These are phyloP conservation scores for Meandrina meandrites DNA, from an alignment of 92 coral and sea anemone genomes.

Conservation along the genomic window DNA sequence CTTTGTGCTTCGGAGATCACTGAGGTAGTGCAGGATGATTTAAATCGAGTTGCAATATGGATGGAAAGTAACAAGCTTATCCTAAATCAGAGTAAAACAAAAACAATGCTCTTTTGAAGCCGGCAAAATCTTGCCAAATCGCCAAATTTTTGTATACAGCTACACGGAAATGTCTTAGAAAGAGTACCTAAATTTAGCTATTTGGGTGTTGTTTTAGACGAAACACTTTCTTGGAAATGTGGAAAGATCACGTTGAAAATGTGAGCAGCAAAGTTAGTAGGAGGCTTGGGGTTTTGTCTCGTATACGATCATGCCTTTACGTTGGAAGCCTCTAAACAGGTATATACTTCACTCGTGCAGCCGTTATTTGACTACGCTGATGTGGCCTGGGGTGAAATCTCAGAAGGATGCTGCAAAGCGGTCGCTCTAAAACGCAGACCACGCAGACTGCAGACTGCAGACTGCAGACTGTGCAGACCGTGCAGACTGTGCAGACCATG, in stretches of 20 bases:
- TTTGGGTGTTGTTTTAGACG: slow-evolving; percentile 41
- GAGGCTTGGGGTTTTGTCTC: not conserved
- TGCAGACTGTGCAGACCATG: too few species aligned
- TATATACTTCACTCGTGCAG: slow-evolving; percentile 18
- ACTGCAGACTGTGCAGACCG: too few species aligned
- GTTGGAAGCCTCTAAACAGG: slow-evolving; percentile 26
- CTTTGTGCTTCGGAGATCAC: too few species aligned
- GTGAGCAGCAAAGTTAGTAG: slow-evolving; percentile 29
- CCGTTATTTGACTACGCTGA: slow-evolving; percentile 39
- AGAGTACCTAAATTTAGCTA: slow-evolving; percentile 24
- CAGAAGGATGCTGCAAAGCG: slow-evolving; percentile 53
- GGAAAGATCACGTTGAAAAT: slow-evolving; percentile 31
- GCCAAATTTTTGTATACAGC: slow-evolving; percentile 24
- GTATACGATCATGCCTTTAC: too few species aligned
- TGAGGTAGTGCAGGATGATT: too few species aligned
- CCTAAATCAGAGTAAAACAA: slow-evolving; percentile 52
- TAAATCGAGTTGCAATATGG: too few species aligned
- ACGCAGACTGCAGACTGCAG: too few species aligned
- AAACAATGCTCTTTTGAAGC: slow-evolving; percentile 51
- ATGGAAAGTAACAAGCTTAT: slow-evolving; percentile 44
- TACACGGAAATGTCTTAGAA: too few species aligned
- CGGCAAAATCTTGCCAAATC: slow-evolving; percentile 19
- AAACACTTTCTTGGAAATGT: slow-evolving; percentile 23
- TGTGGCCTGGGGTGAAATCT: slow-evolving; percentile 27
- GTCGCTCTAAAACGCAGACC: too few species aligned